Evolutionary conservation across 2,113 vertebrate genomes (phyloP), one percentile per base, ranked within the genome.

Genomic region (Glaucidium brasilianum): DNA sequence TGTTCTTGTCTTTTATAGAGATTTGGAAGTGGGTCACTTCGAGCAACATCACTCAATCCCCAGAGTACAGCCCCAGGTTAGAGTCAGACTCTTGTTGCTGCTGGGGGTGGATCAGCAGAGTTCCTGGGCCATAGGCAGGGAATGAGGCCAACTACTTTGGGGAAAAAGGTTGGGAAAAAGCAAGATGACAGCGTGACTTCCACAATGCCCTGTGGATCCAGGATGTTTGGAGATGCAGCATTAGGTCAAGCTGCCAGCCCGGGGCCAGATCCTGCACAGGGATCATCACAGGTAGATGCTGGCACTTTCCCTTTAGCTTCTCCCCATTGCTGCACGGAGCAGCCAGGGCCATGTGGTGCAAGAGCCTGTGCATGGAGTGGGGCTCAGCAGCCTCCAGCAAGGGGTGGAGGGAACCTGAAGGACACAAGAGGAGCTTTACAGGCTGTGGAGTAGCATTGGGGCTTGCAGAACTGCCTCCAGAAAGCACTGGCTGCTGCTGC

Each of bases 301-400:
- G 85, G 43, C 43, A 16, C 11, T 77, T 56, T 55, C 30, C 55
- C 17, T 56, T 78, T 37, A 72, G 22, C 23, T 52, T 32, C 10
- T 91, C 35, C 66, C 21, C 7, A 6, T 58, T 59, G 13, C 23
- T 67, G 47, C 53, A 19, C 47, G 11, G 20, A 73, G 67, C n/a
- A 53, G 37, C 27, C 29, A 47, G 20, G 13, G 20, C 34, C 7
- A 0, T 12, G 37, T 1, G 1, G 3, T 26, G 21, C 25, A 27
- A 49, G 30, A 73, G 5, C 30, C 14, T 21, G 23, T 5, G 16
- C 37, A 15, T 0, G 1, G 59, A n/a, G 15, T 0, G 5, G 73
- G 26, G 58, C 41, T 59, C 56, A 25, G 69, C 26, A 71, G 23
- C 43, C 17, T 39, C 56, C 49, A 45, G 53, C 39, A 67, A 67